Evolutionary conservation across 2,888 invertebrate species (phyloP), one percentile per base, ranked within the genome.

Genomic region (Spisula subtruncata): DNA sequence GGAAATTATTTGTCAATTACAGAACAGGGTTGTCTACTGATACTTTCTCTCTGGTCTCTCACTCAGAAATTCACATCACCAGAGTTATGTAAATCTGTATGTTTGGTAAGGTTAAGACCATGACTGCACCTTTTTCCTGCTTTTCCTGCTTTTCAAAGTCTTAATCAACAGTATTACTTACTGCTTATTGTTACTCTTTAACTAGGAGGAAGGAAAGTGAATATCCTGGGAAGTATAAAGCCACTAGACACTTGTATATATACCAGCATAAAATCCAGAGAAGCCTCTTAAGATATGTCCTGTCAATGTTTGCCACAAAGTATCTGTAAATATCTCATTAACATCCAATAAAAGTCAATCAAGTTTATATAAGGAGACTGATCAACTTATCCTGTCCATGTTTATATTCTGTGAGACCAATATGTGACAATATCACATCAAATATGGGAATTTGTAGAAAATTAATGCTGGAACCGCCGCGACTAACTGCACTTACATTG

Each of bases 1-100:
- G 71, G 83, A 83, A 35, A 46, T 83, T 66, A 83, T 71, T 83
- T 83, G 83, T 83, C 83, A 83, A 46, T 83, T 25, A 83, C 29
- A 29, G 35, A 4, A 75, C 32, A 35, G 75, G 75, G 16, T 75
- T 32, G 75, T 32, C 75, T 75, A 25, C 32, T 75, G 75, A 75
- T 75, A 75, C 35, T 66, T 20, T 66, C n/a, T 66, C 56, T 56
- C n/a, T 56, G 25, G 25, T 66, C n/a, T 66, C 56, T 56, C n/a
- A 20, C 5, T 4, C 18, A 56, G 56, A 56, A 20, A n/a, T n/a
- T 56, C 56, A 56, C n/a, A 25, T 25, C 25, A 25, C 8, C 25
- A 25, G 12, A 66, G 60, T 66, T 8, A 66, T 25, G 60, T 66
- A 66, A 66, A 60, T 51, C 10, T 51, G 51, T 16, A 51, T 51